A percentile compares a stretch with the other conserved stretches of the same genome.
Conservation (phyloP, 2,888 invertebrate genomes). For the Orchesellides sinensis region DNA sequence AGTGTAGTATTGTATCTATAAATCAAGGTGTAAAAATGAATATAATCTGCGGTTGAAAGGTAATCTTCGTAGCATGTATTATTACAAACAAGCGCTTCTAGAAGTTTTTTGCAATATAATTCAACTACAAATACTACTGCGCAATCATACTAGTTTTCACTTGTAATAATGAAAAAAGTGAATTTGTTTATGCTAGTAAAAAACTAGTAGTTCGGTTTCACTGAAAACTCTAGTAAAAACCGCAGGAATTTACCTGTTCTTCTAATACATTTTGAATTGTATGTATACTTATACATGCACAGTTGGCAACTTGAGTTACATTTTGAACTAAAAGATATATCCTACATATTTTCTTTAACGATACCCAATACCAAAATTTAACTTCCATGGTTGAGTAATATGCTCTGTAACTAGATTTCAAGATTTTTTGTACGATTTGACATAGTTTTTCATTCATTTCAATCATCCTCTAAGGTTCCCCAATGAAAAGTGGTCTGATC, state of each 20-base stretch:
- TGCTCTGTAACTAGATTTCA: neutral
- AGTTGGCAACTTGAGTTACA: neutral
- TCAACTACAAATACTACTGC: too few relatives aligned
- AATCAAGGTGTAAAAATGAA: too few relatives aligned
- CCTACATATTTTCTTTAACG: neutral
- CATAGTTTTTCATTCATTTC: too few relatives aligned
- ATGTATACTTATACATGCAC: neutral
- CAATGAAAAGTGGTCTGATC: neutral
- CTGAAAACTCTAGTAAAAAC: conserved; percentile 24
- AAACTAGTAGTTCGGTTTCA: conserved; percentile 24
- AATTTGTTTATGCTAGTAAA: conserved; percentile 13
- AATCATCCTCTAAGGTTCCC: neutral
- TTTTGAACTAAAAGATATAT: neutral
- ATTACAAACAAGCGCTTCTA: too few relatives aligned
- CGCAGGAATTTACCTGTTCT: conserved; percentile 18
- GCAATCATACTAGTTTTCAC: conserved; percentile 3
- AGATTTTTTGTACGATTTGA: too few relatives aligned
- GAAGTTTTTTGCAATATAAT: too few relatives aligned
- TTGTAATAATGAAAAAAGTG: conserved; percentile 1
- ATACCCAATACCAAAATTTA: neutral
- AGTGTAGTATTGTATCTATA: too few relatives aligned
- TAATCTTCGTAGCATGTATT: too few relatives aligned
- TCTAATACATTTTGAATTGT: neutral
- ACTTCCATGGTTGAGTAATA: neutral
- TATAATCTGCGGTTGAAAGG: too few relatives aligned